These are phyloP conservation scores for Syrmaticus mikado DNA, from an alignment of 2,113 vertebrate genomes.

Conservation along the genomic window DNA sequence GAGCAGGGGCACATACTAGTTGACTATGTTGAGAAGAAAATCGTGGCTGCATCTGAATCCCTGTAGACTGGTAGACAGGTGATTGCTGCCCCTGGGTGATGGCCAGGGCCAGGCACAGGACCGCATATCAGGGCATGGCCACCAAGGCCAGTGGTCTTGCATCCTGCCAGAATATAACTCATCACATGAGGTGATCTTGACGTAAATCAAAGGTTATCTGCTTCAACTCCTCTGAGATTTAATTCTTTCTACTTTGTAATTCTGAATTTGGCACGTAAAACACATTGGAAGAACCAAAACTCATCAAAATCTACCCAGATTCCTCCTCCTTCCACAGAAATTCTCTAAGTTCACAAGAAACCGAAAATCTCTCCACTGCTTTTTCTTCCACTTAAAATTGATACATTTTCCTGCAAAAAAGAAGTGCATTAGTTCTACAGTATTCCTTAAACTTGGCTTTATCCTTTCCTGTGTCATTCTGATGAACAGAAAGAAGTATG, in stretches of 20 bases:
- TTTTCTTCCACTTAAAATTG: background rate
- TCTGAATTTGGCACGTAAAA: background rate
- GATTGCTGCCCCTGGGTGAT: background rate
- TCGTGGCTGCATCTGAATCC: background rate
- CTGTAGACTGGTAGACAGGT: background rate
- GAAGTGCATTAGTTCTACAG: background rate
- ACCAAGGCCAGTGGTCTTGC: background rate
- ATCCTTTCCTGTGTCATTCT: background rate
- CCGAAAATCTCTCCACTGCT: background rate
- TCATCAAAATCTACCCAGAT: accelerated
- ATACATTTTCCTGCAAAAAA: background rate
- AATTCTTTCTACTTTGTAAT: background rate
- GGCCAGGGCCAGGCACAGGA: background rate
- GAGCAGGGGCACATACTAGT: background rate
- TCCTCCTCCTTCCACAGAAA: background rate
- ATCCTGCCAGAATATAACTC: background rate
- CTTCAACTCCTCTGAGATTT: background rate
- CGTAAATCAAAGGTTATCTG: background rate
- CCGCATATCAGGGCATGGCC: accelerated
- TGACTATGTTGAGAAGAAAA: background rate
- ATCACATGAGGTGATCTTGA: background rate
- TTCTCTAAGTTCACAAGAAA: background rate
- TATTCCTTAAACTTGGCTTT: background rate
- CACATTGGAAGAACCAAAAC: background rate
- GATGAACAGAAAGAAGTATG: background rate